These are phyloP conservation scores for Mactra quadrangularis DNA, from an alignment of 1,140 invertebrate species.

Conservation along the genomic window DNA sequence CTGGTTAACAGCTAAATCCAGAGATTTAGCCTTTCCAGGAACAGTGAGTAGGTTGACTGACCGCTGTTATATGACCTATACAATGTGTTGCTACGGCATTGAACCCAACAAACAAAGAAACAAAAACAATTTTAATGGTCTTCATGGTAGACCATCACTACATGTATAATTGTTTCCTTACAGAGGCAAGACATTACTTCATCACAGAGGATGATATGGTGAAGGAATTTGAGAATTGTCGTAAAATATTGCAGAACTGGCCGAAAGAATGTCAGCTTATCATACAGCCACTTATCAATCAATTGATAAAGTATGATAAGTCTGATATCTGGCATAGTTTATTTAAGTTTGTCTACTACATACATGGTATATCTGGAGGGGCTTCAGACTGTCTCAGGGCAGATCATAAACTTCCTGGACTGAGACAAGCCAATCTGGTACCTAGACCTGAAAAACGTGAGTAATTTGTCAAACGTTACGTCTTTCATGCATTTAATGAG, in stretches of 20 bases:
- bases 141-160: no score
- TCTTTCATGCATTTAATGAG: no score
- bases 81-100: no score
- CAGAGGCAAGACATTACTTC: slow-evolving; percentile 37
- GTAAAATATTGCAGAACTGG: slow-evolving; percentile 3
- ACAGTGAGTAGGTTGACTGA: no score
- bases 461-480: not conserved
- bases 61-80: no score
- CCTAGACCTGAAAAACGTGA: slow-evolving; percentile 17
- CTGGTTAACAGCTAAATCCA: no score
- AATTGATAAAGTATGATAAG: slow-evolving; percentile 31
- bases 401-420: slow-evolving; percentile 29
- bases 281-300: slow-evolving; percentile 26
- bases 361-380: not conserved
- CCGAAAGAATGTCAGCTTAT: slow-evolving; percentile 17
- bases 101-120: no score
- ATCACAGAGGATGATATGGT: slow-evolving; percentile 15
- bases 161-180: no score
- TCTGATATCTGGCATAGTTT: slow-evolving; percentile 40
- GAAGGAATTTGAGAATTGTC: slow-evolving; percentile 8
- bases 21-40: no score
- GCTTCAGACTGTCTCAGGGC: not conserved
- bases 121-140: no score
- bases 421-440: not conserved
- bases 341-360: slow-evolving; percentile 42